phyloP scores from a whole-genome alignment of 2,888 invertebrate species.

The Luffia ferchaultella region DNA sequence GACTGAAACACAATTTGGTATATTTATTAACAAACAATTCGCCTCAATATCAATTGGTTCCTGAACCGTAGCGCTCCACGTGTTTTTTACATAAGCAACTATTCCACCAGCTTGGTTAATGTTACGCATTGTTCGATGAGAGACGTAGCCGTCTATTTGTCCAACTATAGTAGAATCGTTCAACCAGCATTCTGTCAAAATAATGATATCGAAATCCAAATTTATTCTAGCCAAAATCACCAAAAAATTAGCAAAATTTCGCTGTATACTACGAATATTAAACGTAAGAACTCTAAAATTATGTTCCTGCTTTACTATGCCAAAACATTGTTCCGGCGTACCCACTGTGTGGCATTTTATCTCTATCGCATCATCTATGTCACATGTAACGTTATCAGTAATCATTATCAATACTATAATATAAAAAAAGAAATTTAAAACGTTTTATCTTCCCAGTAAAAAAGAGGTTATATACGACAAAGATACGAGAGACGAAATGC shows the following conservation, averaged over 20 bases:
- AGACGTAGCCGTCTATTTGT: slow-evolving; percentile 6
- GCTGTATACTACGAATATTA: slow-evolving; percentile 5
- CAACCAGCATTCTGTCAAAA: slow-evolving; percentile 6
- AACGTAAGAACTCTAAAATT: slow-evolving; percentile 9
- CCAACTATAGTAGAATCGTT: slow-evolving; percentile 5
- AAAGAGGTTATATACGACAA: too few species aligned
- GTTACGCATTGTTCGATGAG: slow-evolving; percentile 4
- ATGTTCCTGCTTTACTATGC: background rate
- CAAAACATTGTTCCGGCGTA: background rate
- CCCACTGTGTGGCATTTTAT: background rate
- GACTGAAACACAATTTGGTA: background rate
- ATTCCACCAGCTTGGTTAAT: slow-evolving; percentile 13
- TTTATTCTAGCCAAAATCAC: background rate
- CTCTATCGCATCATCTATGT: background rate
- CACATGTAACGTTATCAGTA: background rate
- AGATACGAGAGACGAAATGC: too few species aligned
- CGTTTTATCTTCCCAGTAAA: too few species aligned
- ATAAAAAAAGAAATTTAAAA: too few species aligned
- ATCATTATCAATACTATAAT: too few species aligned
- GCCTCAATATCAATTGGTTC: slow-evolving; percentile 12
- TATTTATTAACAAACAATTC: slow-evolving; percentile 8
- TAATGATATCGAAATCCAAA: slow-evolving; percentile 1
- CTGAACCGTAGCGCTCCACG: slow-evolving; percentile 5
- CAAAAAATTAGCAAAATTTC: slow-evolving; percentile 4
- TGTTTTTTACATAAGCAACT: slow-evolving; percentile 9